Evolutionary conservation across 1,140 invertebrate genomes (phyloP).

Genomic region (Pseudomyrmex sp.): DNA sequence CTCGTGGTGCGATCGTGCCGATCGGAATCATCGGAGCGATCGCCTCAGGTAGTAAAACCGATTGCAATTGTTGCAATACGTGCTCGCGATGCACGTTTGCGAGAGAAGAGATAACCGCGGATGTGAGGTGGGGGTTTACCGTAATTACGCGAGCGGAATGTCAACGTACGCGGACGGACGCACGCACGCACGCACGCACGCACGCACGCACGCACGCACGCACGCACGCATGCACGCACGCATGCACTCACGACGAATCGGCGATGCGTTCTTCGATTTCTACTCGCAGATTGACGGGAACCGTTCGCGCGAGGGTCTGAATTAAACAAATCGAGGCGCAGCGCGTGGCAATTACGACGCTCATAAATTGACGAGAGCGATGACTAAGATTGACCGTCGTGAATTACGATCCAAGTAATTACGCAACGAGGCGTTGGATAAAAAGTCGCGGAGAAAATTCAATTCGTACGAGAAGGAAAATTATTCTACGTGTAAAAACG

Average conservation of each 20-base stretch:
- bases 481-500: neutral
- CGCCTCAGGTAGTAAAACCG: slow-evolving; percentile 16
- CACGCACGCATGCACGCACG: neutral
- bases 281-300: neutral
- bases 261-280: slow-evolving; percentile 1
- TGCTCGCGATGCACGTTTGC: slow-evolving; percentile 16
- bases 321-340: neutral
- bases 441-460: neutral
- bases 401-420: neutral
- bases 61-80: slow-evolving; percentile 45
- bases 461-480: neutral
- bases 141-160: slow-evolving; percentile 43
- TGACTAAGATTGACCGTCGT: neutral
- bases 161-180: neutral
- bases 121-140: slow-evolving; percentile 3
- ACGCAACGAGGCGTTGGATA: neutral
- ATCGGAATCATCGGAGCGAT: slow-evolving; percentile 18
- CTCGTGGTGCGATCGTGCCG: neutral
- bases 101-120: slow-evolving; percentile 17
- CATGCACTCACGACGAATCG: slow-evolving; percentile 12
- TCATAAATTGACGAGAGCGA: neutral
- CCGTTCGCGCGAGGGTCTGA: slow-evolving; percentile 4
- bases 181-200: neutral
- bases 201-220: neutral
- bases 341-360: slow-evolving; percentile 3